These are phyloP conservation scores for Melanotaenia pygmaea DNA, from an alignment of 2,797 vertebrate species.

Conservation along the genomic window DNA sequence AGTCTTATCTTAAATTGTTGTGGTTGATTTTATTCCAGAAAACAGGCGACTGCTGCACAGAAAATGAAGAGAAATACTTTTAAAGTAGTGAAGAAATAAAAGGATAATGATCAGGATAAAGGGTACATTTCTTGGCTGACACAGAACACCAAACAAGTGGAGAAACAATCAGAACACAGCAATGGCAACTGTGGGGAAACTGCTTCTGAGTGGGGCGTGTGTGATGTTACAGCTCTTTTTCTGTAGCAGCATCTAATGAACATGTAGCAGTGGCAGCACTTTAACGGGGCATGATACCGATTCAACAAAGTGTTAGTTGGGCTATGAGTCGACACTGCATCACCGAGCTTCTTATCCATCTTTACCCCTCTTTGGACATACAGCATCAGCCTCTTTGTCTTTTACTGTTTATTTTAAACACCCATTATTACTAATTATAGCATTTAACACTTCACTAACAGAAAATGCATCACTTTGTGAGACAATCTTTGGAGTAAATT, in stretches of 20 bases:
- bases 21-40: neutral
- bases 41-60: neutral
- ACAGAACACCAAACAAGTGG: slow-evolving; percentile 2
- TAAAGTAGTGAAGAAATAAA: neutral
- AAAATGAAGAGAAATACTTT: neutral
- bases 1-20: neutral
- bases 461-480: too few relatives aligned
- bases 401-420: neutral
- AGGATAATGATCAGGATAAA: neutral
- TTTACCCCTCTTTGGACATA: neutral
- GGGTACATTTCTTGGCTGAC: slow-evolving; percentile 4
- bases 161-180: slow-evolving; percentile 12
- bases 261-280: slow-evolving; percentile 52
- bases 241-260: slow-evolving; percentile 58
- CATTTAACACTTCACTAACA: too few relatives aligned
- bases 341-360: neutral
- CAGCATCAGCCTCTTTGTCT: neutral
- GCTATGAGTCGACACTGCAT: neutral
- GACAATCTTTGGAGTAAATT: too few relatives aligned
- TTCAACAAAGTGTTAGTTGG: slow-evolving; percentile 25
- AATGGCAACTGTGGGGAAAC: neutral
- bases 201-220: slow-evolving; percentile 32
- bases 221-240: slow-evolving; percentile 58
- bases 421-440: too few relatives aligned
- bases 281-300: slow-evolving; percentile 13